These are phyloP conservation scores for Geodia barretti DNA, from an alignment of 37 sponge, comb jelly and placozoan species.

Conservation along the genomic window DNA sequence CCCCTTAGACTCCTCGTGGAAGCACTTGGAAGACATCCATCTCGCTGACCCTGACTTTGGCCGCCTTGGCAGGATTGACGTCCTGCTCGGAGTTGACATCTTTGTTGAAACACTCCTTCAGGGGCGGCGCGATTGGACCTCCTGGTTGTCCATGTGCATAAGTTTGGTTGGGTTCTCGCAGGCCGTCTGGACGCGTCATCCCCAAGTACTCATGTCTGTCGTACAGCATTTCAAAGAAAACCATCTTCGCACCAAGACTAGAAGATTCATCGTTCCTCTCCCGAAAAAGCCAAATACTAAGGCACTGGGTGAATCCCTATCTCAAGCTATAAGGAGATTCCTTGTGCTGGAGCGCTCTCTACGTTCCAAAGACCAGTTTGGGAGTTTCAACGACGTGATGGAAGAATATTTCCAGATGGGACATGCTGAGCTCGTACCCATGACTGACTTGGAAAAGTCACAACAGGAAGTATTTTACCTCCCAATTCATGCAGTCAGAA, in stretches of 20 bases:
- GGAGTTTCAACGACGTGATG: conserved; percentile 18
- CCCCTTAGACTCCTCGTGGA: no score
- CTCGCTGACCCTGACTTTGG: no score
- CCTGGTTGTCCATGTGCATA: no score
- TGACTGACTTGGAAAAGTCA: conserved; percentile 14
- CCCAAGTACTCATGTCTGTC: no score
- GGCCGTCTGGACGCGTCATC: no score
- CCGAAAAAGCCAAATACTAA: conserved; percentile 2
- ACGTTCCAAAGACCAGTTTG: conserved; percentile 6
- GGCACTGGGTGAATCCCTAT: conserved; percentile 21
- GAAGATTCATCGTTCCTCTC: conserved; percentile 20
- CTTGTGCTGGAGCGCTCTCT: conserved; percentile 22
- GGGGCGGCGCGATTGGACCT: no score
- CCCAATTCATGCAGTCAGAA: conserved; percentile 41
- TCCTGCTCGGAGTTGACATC: no score
- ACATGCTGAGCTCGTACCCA: conserved; percentile 29
- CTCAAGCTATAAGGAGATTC: conserved; percentile 24
- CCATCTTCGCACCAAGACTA: conserved; percentile 7
- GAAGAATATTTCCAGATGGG: conserved; percentile 10
- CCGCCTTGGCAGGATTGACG: no score
- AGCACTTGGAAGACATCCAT: no score
- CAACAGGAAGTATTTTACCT: conserved; percentile 9
- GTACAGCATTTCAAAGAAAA: conserved; percentile 18
- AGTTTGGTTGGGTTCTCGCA: no score
- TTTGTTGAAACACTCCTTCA: no score